Percentiles rank a stretch among this genome's conserved stretches.
Evolutionary conservation across 2,797 vertebrate species (phyloP).

Genomic region (Pogonophryne albipinna): DNA sequence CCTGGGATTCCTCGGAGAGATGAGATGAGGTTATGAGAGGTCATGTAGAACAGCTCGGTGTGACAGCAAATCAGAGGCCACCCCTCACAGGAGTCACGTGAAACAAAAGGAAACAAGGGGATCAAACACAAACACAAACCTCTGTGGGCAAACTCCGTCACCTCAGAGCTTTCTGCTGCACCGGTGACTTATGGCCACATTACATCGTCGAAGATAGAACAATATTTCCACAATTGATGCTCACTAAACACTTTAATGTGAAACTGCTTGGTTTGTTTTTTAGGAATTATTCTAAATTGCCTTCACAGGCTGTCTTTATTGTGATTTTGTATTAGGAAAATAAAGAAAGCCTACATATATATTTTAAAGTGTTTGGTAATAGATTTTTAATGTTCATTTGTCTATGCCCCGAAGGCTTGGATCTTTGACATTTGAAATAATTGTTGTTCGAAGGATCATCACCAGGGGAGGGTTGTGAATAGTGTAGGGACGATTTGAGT

Average conservation of each 20-base stretch:
- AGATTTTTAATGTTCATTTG: constrained; percentile 99
- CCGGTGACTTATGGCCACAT: constrained; percentile 27
- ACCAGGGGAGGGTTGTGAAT: constrained; percentile 97
- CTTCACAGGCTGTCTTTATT: constrained; percentile 22
- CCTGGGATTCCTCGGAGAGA: constrained; percentile 71
- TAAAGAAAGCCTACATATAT: constrained; percentile 79
- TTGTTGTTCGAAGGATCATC: constrained; percentile 99
- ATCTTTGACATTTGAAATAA: constrained; percentile 99
- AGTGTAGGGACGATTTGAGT: constrained; percentile 98
- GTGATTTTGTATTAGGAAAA: constrained; percentile 47
- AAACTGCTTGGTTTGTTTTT: background rate
- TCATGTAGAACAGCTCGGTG: constrained; percentile 82
- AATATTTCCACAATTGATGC: constrained; percentile 12
- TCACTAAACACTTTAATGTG: constrained; percentile 18
- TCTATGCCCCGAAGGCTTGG: constrained; percentile 93
- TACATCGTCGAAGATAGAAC: constrained; percentile 23
- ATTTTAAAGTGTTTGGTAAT: constrained; percentile 94
- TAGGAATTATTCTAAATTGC: constrained; percentile 2
- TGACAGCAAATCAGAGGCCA: constrained; percentile 85
- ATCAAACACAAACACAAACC: constrained; percentile 66
- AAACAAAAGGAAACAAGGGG: constrained; percentile 74
- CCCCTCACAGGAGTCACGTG: constrained; percentile 75
- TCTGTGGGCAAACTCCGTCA: constrained; percentile 47
- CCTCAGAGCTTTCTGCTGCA: constrained; percentile 20
- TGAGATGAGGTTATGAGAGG: constrained; percentile 79